A percentile compares a stretch with the other conserved stretches of the same genome.
Evolutionary conservation across 2,113 vertebrate genomes (phyloP).

Genomic region (Ranitomeya imitator): DNA sequence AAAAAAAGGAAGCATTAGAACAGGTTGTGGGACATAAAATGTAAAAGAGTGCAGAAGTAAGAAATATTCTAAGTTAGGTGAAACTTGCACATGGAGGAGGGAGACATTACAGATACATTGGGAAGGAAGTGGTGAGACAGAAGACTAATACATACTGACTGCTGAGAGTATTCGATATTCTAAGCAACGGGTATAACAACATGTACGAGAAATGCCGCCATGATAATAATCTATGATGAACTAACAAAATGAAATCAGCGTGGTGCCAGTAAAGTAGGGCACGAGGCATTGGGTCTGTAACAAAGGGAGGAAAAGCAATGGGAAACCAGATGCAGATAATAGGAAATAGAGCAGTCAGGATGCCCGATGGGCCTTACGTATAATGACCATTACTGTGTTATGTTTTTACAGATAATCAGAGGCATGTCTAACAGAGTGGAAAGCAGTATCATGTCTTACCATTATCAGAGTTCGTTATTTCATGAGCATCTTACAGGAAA

Average conservation of each 20-base stretch:
- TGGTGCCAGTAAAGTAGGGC: conserved; percentile 1
- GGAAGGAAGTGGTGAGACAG: not conserved
- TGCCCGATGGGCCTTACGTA: not conserved
- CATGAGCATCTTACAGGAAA: not conserved
- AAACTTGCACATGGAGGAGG: not conserved
- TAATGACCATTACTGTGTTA: conserved; percentile 1
- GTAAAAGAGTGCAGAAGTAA: not conserved
- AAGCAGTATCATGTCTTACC: not conserved
- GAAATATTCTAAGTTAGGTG: not conserved
- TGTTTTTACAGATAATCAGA: conserved; percentile 19
- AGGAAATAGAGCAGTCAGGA: not conserved
- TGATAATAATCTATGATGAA: conserved; percentile 20
- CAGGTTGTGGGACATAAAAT: not conserved
- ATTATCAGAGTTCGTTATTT: not conserved
- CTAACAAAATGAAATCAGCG: not conserved
- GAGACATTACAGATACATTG: no score
- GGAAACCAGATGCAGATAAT: not conserved
- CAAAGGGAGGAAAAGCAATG: not conserved
- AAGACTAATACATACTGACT: not conserved
- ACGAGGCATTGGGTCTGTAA: not conserved
- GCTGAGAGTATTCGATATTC: not conserved
- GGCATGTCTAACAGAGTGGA: not conserved
- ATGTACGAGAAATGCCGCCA: not conserved
- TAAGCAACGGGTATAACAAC: not conserved
- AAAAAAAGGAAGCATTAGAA: not conserved